Evolutionary conservation across 2,888 invertebrate genomes (phyloP).

Genomic region (Sinelater perroti): DNA sequence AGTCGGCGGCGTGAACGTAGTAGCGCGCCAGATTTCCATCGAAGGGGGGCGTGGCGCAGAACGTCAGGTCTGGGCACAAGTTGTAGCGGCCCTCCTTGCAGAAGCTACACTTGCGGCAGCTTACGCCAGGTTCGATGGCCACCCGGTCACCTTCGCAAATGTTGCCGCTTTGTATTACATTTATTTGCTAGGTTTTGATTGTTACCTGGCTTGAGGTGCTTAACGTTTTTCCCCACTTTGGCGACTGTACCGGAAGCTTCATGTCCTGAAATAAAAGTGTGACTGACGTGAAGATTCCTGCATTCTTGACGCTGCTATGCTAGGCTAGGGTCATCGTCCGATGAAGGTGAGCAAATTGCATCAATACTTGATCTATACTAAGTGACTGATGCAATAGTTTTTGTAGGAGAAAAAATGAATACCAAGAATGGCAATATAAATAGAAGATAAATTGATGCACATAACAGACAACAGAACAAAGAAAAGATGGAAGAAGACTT

Average conservation of each 20-base stretch:
- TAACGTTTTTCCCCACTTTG: slow-evolving; percentile 78
- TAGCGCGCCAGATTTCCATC: slow-evolving; percentile 89
- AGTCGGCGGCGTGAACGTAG: slow-evolving; percentile 90
- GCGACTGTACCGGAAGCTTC: slow-evolving; percentile 86
- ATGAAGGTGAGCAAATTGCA: too few relatives aligned
- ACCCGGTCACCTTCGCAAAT: slow-evolving; percentile 84
- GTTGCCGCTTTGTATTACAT: neutral
- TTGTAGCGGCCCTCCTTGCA: slow-evolving; percentile 93
- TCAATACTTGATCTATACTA: too few relatives aligned
- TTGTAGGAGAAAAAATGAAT: too few relatives aligned
- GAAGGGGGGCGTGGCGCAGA: slow-evolving; percentile 93
- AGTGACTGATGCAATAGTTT: too few relatives aligned
- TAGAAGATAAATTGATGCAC: too few relatives aligned
- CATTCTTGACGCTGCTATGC: too few relatives aligned
- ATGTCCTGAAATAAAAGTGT: slow-evolving; percentile 74
- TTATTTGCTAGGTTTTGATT: too few relatives aligned
- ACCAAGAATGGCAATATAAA: too few relatives aligned
- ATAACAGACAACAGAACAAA: too few relatives aligned
- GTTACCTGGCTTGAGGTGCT: slow-evolving; percentile 69
- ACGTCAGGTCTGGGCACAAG: slow-evolving; percentile 85
- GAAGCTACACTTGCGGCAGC: slow-evolving; percentile 83
- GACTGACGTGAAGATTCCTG: too few relatives aligned
- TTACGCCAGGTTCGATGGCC: slow-evolving; percentile 93
- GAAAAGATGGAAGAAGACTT: too few relatives aligned
- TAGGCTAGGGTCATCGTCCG: too few relatives aligned